These are phyloP conservation scores for Semotilus atromaculatus DNA, from an alignment of 2,797 vertebrate genomes.

Conservation along the genomic window DNA sequence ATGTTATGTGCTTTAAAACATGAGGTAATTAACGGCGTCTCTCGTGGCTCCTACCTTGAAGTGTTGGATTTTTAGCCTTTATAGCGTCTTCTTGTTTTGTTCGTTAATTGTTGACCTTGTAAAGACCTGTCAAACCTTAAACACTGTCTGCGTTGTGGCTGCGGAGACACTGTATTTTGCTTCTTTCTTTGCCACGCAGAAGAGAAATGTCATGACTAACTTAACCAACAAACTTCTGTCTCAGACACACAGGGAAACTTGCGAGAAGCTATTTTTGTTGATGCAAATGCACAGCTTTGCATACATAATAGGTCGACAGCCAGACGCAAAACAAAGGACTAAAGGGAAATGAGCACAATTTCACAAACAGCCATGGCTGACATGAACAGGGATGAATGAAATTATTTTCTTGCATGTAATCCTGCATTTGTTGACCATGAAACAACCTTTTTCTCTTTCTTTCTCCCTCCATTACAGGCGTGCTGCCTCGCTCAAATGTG, in stretches of 20 bases:
- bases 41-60: background rate
- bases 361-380: slow-evolving; percentile 8
- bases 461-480: background rate
- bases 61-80: background rate
- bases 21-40: no score
- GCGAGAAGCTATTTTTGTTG: slow-evolving; percentile 32
- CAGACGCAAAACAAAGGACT: slow-evolving; percentile 40
- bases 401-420: slow-evolving; percentile 10
- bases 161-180: background rate
- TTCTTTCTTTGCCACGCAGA: background rate
- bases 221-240: slow-evolving; percentile 3
- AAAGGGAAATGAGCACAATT: background rate
- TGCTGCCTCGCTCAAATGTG: background rate
- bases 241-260: slow-evolving; percentile 17
- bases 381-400: background rate
- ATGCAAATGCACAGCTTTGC: slow-evolving; percentile 50
- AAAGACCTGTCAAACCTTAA: background rate
- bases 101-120: slow-evolving; percentile 14
- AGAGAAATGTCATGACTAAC: slow-evolving; percentile 13
- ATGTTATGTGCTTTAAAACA: no score
- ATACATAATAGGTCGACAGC: slow-evolving; percentile 20
- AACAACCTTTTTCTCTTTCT: background rate
- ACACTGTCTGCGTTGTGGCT: background rate
- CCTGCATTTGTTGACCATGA: background rate
- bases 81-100: background rate